Percentiles rank a stretch among this genome's conserved stretches.
phyloP scores from a whole-genome alignment of 2,888 invertebrate species.

The Eugnorisma glareosa region DNA sequence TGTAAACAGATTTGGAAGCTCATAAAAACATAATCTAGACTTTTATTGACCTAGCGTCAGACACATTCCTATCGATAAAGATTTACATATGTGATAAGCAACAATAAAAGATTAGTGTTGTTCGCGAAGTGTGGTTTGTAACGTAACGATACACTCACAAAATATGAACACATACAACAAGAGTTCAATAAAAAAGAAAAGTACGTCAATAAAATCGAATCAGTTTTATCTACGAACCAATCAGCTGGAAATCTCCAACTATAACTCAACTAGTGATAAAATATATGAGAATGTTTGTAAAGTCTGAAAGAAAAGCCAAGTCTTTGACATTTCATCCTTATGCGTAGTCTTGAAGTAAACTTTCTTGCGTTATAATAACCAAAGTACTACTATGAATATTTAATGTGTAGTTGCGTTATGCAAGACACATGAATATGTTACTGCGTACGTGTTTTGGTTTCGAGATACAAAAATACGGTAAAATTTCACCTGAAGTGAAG shows the following conservation, averaged over 20 bases:
- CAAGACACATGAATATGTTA: slow-evolving; percentile 74
- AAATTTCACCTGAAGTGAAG: slow-evolving; percentile 51
- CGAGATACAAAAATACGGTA: slow-evolving; percentile 54
- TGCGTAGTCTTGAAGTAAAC: slow-evolving; percentile 25
- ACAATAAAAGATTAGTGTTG: neutral
- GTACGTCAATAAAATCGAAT: slow-evolving; percentile 47
- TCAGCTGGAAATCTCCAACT: slow-evolving; percentile 47
- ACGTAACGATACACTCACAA: neutral
- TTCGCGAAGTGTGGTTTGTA: neutral
- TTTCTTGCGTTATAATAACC: slow-evolving; percentile 53
- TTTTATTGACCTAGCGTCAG: neutral
- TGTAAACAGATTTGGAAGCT: slow-evolving; percentile 12
- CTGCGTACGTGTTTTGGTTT: slow-evolving; percentile 72
- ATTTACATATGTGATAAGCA: neutral
- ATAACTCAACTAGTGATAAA: slow-evolving; percentile 35
- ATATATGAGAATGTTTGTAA: slow-evolving; percentile 42
- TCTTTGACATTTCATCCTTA: slow-evolving; percentile 38
- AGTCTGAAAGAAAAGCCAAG: slow-evolving; percentile 16
- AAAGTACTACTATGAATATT: slow-evolving; percentile 61
- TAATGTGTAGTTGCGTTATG: slow-evolving; percentile 61
- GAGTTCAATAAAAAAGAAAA: slow-evolving; percentile 42
- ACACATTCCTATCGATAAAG: neutral
- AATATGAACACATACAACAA: slow-evolving; percentile 26
- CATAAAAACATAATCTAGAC: neutral
- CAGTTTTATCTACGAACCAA: slow-evolving; percentile 33